Conservation (phyloP, 2,888 invertebrate genomes). For the Lymantria monacha region DNA sequence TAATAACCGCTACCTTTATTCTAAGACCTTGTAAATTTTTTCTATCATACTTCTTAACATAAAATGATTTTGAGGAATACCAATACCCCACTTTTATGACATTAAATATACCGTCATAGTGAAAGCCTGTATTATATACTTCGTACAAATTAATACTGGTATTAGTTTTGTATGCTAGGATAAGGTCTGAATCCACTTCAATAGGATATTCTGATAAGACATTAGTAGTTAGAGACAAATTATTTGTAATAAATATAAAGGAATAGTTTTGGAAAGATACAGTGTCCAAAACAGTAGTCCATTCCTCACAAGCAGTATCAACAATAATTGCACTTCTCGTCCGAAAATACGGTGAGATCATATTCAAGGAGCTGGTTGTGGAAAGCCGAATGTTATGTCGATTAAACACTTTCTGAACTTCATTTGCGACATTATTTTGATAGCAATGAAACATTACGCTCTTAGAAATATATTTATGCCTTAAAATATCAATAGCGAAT, state of each 20-base stretch:
- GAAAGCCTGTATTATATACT: slow-evolving; percentile 80
- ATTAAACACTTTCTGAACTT: slow-evolving; percentile 44
- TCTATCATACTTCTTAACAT: slow-evolving; percentile 59
- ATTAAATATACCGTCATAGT: slow-evolving; percentile 74
- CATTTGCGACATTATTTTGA: slow-evolving; percentile 23
- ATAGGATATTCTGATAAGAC: slow-evolving; percentile 55
- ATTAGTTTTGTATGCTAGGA: slow-evolving; percentile 43
- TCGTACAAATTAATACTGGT: slow-evolving; percentile 59
- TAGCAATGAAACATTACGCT: slow-evolving; percentile 51
- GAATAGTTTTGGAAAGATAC: slow-evolving; percentile 46
- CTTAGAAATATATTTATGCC: slow-evolving; percentile 51
- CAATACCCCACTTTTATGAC: slow-evolving; percentile 74
- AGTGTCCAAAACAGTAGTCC: slow-evolving; percentile 39
- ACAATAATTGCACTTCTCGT: slow-evolving; percentile 51
- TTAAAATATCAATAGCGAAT: slow-evolving; percentile 51
- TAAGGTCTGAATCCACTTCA: slow-evolving; percentile 73
- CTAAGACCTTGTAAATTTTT: slow-evolving; percentile 79
- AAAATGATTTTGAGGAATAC: slow-evolving; percentile 41
- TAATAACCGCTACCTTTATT: slow-evolving; percentile 80
- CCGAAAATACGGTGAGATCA: slow-evolving; percentile 21
- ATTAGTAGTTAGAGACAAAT: slow-evolving; percentile 38
- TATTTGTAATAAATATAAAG: slow-evolving; percentile 60
- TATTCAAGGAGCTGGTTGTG: slow-evolving; percentile 14
- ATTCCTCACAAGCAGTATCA: slow-evolving; percentile 52
- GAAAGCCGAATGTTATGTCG: slow-evolving; percentile 36